Evolutionary conservation across 2,888 invertebrate genomes (phyloP).

Genomic region (Myathropa florea): DNA sequence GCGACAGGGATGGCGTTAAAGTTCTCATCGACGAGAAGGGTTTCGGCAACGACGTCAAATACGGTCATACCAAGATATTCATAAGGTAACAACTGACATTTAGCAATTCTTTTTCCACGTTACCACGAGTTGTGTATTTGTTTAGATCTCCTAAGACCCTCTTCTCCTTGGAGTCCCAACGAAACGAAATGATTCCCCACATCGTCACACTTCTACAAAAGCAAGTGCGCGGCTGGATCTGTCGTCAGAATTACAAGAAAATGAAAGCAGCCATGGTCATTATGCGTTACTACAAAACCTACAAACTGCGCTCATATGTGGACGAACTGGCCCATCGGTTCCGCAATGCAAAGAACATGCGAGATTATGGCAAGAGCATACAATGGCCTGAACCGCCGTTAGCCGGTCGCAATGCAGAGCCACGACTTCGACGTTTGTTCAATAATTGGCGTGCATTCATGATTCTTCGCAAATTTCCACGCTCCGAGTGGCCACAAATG

Average conservation of each 20-base stretch:
- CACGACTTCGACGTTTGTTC: slow-evolving; percentile 84
- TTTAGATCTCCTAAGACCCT: slow-evolving; percentile 90
- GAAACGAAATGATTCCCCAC: slow-evolving; percentile 93
- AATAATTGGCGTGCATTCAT: slow-evolving; percentile 94
- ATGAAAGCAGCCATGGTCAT: slow-evolving; percentile 93
- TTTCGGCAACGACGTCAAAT: slow-evolving; percentile 92
- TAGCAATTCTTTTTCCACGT: too few species aligned
- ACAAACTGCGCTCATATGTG: slow-evolving; percentile 89
- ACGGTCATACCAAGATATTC: slow-evolving; percentile 97
- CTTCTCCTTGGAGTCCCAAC: slow-evolving; percentile 92
- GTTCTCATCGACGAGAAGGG: slow-evolving; percentile 91
- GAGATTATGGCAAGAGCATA: slow-evolving; percentile 89
- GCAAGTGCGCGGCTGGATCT: slow-evolving; percentile 93
- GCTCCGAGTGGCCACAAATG: slow-evolving; percentile 93
- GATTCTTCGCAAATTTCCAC: slow-evolving; percentile 90
- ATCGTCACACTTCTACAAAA: slow-evolving; percentile 97
- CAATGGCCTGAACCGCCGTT: slow-evolving; percentile 92
- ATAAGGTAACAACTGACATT: slow-evolving; percentile 83
- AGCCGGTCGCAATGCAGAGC: slow-evolving; percentile 84
- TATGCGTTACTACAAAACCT: slow-evolving; percentile 88
- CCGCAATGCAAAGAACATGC: slow-evolving; percentile 84
- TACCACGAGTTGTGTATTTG: neutral
- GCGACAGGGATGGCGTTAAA: slow-evolving; percentile 90
- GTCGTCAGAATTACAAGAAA: slow-evolving; percentile 89
- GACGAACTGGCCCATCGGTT: slow-evolving; percentile 85